Percentiles rank a stretch among this genome's conserved stretches.
Evolutionary conservation across 2,797 vertebrate genomes (phyloP).

Genomic region (Agapornis canus): DNA sequence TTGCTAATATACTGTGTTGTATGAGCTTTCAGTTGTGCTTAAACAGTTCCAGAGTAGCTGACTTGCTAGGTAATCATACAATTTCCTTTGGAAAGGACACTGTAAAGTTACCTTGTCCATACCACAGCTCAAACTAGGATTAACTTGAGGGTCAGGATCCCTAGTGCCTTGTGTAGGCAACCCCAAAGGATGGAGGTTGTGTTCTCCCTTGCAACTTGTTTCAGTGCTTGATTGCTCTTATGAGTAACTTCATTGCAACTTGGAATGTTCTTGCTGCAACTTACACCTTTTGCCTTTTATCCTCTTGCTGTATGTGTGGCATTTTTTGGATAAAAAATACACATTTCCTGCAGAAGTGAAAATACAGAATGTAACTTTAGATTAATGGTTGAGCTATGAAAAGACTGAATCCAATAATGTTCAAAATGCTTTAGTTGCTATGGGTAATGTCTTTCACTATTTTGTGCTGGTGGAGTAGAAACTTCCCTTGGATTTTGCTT

Average conservation of each 20-base stretch:
- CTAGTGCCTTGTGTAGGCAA: neutral
- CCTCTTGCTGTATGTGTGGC: neutral
- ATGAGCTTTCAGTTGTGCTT: neutral
- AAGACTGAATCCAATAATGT: neutral
- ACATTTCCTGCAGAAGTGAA: neutral
- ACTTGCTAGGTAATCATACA: neutral
- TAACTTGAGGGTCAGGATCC: neutral
- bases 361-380: neutral
- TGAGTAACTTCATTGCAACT: neutral
- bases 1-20: neutral
- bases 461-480: neutral
- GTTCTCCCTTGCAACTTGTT: neutral
- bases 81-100: neutral
- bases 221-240: neutral
- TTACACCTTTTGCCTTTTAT: neutral
- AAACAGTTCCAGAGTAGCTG: neutral
- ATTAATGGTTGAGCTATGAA: neutral
- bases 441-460: neutral
- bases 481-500: neutral
- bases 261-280: neutral
- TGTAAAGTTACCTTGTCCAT: neutral
- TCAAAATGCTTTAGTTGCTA: neutral
- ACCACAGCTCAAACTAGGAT: neutral
- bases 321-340: neutral
- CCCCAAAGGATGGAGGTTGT: neutral